Evolutionary conservation across 2,113 vertebrate genomes (phyloP).

Genomic region (Lycaon pictus): DNA sequence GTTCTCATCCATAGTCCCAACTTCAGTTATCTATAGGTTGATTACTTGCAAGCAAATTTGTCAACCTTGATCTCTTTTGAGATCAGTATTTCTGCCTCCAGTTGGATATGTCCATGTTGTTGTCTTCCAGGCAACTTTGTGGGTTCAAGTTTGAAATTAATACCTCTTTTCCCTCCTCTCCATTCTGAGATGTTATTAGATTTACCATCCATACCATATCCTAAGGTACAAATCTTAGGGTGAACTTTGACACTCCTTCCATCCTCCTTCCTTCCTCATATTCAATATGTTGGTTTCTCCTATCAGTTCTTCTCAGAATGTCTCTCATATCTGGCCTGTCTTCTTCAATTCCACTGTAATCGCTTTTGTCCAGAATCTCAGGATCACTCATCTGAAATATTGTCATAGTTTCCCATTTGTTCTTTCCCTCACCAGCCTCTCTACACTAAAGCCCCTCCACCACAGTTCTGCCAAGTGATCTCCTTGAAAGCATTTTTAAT

Average conservation of each 20-base stretch:
- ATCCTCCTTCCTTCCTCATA: not conserved
- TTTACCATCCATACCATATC: not conserved
- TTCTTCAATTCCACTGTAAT: not conserved
- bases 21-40: not conserved
- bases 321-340: not conserved
- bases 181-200: not conserved
- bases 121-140: not conserved
- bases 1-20: not conserved
- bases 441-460: not conserved
- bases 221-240: not conserved
- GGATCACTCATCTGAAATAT: slow-evolving; percentile 29
- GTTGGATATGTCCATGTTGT: not conserved
- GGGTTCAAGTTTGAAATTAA: slow-evolving; percentile 21
- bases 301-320: not conserved
- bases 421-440: slow-evolving; percentile 37
- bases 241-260: not conserved
- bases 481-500: slow-evolving; percentile 6
- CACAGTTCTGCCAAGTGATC: slow-evolving; percentile 1
- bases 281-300: not conserved
- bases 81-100: slow-evolving; percentile 4
- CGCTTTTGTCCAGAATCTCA: slow-evolving; percentile 16
- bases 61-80: not conserved
- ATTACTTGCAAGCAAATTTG: not conserved
- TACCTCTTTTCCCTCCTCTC: not conserved
- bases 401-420: slow-evolving; percentile 4